Conservation (phyloP, 2,888 invertebrate species). For the Loripinus fragilis region DNA sequence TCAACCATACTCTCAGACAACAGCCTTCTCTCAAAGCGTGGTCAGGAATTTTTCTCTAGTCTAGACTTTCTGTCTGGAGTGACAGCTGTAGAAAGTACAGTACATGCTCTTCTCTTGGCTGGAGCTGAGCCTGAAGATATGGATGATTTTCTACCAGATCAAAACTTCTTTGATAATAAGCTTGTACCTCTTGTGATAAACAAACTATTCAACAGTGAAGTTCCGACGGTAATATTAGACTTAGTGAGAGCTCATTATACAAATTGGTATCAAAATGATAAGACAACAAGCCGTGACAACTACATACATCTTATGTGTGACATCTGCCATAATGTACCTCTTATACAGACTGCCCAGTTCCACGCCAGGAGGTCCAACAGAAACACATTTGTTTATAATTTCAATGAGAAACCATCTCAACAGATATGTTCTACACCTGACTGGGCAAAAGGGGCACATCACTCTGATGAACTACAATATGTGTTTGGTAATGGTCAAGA, state of each 20-base stretch:
- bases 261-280: not conserved
- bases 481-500: conserved; percentile 70
- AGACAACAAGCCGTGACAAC: not conserved
- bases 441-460: conserved; percentile 75
- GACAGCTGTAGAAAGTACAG: not conserved
- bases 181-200: not conserved
- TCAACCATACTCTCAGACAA: not conserved
- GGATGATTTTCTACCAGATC: not conserved
- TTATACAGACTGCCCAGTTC: conserved; percentile 91
- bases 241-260: not conserved
- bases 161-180: not conserved
- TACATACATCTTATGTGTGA: conserved; percentile 3
- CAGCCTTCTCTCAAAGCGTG: not conserved
- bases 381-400: conserved; percentile 66
- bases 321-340: conserved; percentile 2
- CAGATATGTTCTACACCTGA: conserved; percentile 67
- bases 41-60: conserved; percentile 13
- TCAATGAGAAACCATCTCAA: conserved; percentile 58
- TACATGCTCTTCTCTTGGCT: not conserved
- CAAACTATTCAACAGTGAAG: not conserved
- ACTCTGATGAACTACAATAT: conserved; percentile 77
- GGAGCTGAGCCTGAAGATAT: not conserved
- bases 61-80: conserved; percentile 8
- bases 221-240: not conserved
- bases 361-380: conserved; percentile 87